A percentile compares a stretch with the other conserved stretches of the same genome.
Evolutionary conservation across 2,113 vertebrate genomes (phyloP).

Genomic region (Butorides virescens): DNA sequence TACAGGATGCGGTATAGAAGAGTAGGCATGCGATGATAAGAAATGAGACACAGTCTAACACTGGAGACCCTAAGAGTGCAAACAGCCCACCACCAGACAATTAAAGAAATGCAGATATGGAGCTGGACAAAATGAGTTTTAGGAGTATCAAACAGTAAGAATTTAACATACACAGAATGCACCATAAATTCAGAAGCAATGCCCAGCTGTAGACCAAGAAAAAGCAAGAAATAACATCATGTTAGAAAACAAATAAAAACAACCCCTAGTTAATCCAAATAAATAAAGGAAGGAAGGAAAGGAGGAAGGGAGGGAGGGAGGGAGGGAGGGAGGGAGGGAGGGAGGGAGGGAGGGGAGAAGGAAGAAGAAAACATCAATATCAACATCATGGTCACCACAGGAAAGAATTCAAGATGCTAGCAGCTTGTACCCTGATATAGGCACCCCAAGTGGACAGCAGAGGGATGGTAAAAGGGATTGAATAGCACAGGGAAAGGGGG

Average conservation of each 20-base stretch:
- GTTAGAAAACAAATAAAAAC: background rate
- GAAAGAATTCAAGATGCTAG: background rate
- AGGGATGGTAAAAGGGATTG: background rate
- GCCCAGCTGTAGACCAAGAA: background rate
- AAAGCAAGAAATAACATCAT: background rate
- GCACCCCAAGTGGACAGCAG: fast-evolving
- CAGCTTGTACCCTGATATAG: background rate
- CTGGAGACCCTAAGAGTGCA: background rate
- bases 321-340: too few relatives aligned
- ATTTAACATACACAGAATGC: background rate
- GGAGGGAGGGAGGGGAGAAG: too few relatives aligned
- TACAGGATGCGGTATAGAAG: background rate
- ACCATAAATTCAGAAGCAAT: background rate
- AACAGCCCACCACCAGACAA: too few relatives aligned
- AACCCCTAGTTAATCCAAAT: background rate
- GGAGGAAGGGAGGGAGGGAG: too few relatives aligned
- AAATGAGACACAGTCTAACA: background rate
- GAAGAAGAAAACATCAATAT: background rate
- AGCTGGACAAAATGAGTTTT: background rate
- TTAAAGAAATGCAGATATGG: background rate
- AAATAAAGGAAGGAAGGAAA: background rate
- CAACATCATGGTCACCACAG: fast-evolving
- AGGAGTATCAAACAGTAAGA: background rate
- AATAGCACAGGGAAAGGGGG: background rate
- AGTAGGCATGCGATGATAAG: background rate